Evolutionary conservation across 2,797 vertebrate genomes (phyloP).

Genomic region (Karalla daura): DNA sequence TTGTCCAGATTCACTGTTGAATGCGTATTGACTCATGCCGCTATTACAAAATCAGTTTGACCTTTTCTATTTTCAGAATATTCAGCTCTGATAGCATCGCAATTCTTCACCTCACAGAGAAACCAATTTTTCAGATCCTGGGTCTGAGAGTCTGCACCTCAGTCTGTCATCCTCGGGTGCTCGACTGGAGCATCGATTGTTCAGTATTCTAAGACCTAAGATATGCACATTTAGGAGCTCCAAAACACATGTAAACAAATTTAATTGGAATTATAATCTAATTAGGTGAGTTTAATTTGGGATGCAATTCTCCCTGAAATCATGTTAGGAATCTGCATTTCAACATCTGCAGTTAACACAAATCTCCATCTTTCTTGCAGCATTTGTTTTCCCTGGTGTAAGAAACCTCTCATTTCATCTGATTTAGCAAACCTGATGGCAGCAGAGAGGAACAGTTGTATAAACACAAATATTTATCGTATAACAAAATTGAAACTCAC

Average conservation of each 20-base stretch:
- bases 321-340: neutral
- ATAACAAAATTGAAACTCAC: neutral
- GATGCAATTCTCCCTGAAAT: neutral
- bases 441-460: neutral
- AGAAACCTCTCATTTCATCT: neutral
- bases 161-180: neutral
- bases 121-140: slow-evolving; percentile 9
- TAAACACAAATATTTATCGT: neutral
- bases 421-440: neutral
- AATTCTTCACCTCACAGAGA: neutral
- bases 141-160: slow-evolving; percentile 5
- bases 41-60: slow-evolving; percentile 4
- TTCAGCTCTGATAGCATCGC: slow-evolving; percentile 5
- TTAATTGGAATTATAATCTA: neutral
- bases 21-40: slow-evolving; percentile 1
- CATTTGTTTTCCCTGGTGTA: neutral
- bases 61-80: slow-evolving; percentile 8
- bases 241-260: slow-evolving; percentile 2
- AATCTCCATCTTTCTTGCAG: neutral
- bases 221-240: neutral
- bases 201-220: no score
- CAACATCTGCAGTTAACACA: neutral
- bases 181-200: neutral
- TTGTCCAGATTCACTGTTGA: neutral
- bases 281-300: neutral